These are phyloP conservation scores for Anarsia innoxiella DNA, from an alignment of 2,888 invertebrate species.

Conservation along the genomic window DNA sequence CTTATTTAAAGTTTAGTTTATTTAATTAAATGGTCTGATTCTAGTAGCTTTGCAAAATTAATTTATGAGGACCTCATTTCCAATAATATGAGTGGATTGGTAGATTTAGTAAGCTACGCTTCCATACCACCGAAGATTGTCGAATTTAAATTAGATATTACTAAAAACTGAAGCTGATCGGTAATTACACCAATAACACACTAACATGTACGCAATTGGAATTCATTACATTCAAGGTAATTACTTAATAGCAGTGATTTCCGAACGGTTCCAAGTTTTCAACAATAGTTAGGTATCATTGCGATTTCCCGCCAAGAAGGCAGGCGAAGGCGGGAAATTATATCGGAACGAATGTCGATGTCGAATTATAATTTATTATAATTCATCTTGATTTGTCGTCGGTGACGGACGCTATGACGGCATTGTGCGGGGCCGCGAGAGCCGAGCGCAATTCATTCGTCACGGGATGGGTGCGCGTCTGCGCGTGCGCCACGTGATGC, in stretches of 20 bases:
- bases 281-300: slow-evolving; percentile 22
- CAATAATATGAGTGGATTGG: no score
- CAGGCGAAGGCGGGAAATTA: slow-evolving; percentile 54
- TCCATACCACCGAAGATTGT: no score
- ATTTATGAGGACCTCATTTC: no score
- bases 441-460: slow-evolving; percentile 55
- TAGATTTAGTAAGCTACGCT: no score
- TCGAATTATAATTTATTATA: no score
- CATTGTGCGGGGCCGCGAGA: slow-evolving; percentile 56
- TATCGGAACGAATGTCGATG: slow-evolving; percentile 66
- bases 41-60: no score
- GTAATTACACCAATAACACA: background rate
- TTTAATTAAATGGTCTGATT: no score
- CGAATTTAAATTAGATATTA: no score
- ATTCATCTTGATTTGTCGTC: slow-evolving; percentile 59
- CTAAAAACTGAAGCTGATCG: background rate
- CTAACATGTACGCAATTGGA: slow-evolving; percentile 26
- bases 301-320: slow-evolving; percentile 46
- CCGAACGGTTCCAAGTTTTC: slow-evolving; percentile 27
- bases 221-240: slow-evolving; percentile 30
- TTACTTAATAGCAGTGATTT: slow-evolving; percentile 29
- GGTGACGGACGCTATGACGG: slow-evolving; percentile 31
- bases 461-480: slow-evolving; percentile 42
- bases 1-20: no score
- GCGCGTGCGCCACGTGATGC: slow-evolving; percentile 45